Evolutionary conservation across 1,140 invertebrate species (phyloP).

Genomic region (Drosophila gunungcola): DNA sequence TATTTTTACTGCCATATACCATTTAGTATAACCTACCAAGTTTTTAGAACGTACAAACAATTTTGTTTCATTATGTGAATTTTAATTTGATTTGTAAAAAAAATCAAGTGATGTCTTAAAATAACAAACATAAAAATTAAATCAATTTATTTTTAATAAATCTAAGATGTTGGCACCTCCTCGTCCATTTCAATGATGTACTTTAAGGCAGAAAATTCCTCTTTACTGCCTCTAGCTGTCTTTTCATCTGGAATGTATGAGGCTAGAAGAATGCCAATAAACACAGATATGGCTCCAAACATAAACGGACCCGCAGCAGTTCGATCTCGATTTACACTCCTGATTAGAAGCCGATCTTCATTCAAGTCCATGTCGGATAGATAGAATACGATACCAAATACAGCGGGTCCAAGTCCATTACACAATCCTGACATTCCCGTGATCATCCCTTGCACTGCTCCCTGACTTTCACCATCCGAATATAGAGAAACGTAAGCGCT

Average conservation of each 20-base stretch:
- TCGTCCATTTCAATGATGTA: slow-evolving; percentile 7
- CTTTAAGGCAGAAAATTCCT: slow-evolving; percentile 2
- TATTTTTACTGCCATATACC: too few species aligned
- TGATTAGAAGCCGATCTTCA: slow-evolving; percentile 85
- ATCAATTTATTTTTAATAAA: neutral
- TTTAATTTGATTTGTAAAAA: too few species aligned
- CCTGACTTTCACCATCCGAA: slow-evolving; percentile 98
- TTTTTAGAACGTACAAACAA: too few species aligned
- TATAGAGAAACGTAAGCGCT: slow-evolving; percentile 99
- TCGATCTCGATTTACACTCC: slow-evolving; percentile 83
- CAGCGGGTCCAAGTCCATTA: slow-evolving; percentile 96
- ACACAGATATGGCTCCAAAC: slow-evolving; percentile 97
- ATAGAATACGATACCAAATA: slow-evolving; percentile 99
- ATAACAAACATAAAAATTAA: neutral
- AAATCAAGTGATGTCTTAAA: too few species aligned
- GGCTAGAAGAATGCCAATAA: slow-evolving; percentile 96
- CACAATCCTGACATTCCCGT: slow-evolving; percentile 98
- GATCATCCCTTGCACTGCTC: slow-evolving; percentile 99
- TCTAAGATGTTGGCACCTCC: neutral
- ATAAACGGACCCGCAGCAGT: slow-evolving; percentile 99
- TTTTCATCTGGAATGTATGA: slow-evolving; percentile 93
- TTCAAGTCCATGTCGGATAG: slow-evolving; percentile 99
- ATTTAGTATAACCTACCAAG: too few species aligned
- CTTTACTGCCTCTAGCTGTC: neutral
- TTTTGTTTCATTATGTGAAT: too few species aligned